Base-by-base conservation (phyloP, 2,797 vertebrate species). In the Rallus crepitans region DNA sequence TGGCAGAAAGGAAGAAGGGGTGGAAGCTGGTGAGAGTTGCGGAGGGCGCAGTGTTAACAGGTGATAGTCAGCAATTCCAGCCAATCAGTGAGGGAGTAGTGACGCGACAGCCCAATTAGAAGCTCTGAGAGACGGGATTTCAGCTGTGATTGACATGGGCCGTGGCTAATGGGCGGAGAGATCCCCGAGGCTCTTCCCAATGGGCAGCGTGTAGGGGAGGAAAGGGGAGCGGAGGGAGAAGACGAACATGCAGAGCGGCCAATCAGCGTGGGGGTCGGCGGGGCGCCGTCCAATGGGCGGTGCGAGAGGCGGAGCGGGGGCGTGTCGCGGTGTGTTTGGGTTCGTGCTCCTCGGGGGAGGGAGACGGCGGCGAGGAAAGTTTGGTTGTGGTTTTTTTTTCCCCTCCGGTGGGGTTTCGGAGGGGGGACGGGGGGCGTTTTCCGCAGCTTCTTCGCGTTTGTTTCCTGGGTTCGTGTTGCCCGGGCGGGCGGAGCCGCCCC, bases 271-370 rank as follows among this genome's bases (percentile, higher is more conserved):
- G 16, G 65, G 65, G 52, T 52, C 47, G 71, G 83, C 31, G 68
- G 77, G 20, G 76, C 37, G 18, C 60, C 19, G 31, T 63, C 98
- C 97, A 98, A 98, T 98, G 78, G 75, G 52, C 31, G 77, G 70
- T 0, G n/a, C 11, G 76, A 39, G 87, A 63, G 81, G 83, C 96
- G 93, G 88, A 0, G 59, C 71, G 90, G 92, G 60, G 98, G 98
- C 69, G 97, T 97, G 96, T 73, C 78, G 82, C 70, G 25, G 90
- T 97, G 98, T 98, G 97, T 98, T 98, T 98, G 98, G 98, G 98
- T 98, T 98, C 92, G 98, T 98, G 97, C 97, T 98, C 96, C 97
- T 94, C 91, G 96, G 97, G 98, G 97, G 98, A 97, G 96, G 90
- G 97, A 89, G 97, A 96, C 94, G 96, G 91, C 87, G 73, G 93